phyloP scores from a whole-genome alignment of 2,797 vertebrate species.

The Pyrocephalus nanus region DNA sequence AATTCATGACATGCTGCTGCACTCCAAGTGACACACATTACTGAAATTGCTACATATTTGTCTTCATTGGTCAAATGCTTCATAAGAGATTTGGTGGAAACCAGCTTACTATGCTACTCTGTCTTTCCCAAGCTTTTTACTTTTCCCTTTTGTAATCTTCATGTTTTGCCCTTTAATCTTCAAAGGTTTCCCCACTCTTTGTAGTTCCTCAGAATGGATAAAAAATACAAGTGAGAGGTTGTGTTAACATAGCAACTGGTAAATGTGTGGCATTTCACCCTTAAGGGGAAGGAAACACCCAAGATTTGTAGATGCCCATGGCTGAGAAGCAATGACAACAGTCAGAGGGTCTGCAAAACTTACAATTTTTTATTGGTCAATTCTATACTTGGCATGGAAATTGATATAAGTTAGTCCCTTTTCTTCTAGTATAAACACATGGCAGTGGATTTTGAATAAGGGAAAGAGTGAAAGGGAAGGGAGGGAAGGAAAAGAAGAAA shows the following conservation, averaged over 20 bases:
- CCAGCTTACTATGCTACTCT: background rate
- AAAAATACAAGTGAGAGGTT: background rate
- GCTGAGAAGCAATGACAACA: background rate
- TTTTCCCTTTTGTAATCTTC: background rate
- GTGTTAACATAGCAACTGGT: background rate
- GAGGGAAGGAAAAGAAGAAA: no score
- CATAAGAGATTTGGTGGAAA: background rate
- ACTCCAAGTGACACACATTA: background rate
- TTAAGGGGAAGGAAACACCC: background rate
- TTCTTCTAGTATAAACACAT: background rate
- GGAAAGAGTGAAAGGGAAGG: background rate
- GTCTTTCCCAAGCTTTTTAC: background rate
- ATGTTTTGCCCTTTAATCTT: background rate
- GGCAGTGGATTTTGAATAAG: background rate
- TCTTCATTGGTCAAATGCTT: background rate
- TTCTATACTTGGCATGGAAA: no score
- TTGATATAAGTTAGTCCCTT: background rate
- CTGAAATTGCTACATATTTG: background rate
- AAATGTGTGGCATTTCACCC: background rate
- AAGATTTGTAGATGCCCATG: fast-evolving
- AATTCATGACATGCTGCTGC: background rate
- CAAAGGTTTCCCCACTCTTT: background rate
- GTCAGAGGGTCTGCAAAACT: background rate
- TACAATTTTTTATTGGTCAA: background rate
- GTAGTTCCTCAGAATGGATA: background rate